Conservation (phyloP, 2,888 invertebrate species). For the Plebejus argus region DNA sequence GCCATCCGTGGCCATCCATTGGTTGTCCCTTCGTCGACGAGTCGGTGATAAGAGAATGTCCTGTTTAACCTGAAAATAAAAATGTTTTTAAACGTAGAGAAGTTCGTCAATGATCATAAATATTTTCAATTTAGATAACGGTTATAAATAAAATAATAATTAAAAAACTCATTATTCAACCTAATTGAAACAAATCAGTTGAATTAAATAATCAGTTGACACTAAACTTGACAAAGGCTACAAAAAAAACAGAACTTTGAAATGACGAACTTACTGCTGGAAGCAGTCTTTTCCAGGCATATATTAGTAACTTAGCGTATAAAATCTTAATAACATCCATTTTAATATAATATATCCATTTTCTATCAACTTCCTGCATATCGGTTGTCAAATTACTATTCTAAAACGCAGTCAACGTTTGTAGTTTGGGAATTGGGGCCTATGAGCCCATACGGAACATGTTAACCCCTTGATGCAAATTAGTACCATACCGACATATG, state of each 20-base stretch:
- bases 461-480: slow-evolving; percentile 60
- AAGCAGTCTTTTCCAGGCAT: no score
- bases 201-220: no score
- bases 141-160: no score
- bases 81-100: background rate
- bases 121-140: no score
- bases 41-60: no score
- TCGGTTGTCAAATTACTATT: background rate
- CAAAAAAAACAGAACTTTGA: no score
- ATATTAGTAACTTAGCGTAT: no score
- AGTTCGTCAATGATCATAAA: no score
- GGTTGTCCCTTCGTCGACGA: background rate
- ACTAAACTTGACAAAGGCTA: no score
- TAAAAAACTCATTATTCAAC: no score
- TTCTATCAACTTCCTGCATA: background rate
- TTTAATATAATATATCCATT: background rate
- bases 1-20: background rate
- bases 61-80: background rate
- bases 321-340: background rate
- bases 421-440: slow-evolving; percentile 6
- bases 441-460: background rate
- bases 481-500: slow-evolving; percentile 50
- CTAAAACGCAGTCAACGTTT: background rate
- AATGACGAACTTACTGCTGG: no score
- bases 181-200: no score